Base-by-base conservation (phyloP, 2,888 invertebrate species). In the Calliopum simillimum region DNA sequence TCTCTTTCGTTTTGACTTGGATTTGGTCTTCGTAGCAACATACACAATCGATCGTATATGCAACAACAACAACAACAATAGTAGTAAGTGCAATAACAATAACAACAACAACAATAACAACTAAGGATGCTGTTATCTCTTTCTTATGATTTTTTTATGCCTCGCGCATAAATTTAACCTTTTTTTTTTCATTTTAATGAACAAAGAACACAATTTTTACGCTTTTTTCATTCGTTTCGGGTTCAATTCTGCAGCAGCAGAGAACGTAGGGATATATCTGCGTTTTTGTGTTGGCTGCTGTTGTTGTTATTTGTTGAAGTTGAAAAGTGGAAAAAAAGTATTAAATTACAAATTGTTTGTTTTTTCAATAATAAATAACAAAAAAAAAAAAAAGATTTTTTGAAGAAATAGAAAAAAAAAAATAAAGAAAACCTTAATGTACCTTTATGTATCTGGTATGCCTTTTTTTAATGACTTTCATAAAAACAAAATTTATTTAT, bases 91-190 rank as follows among this genome's bases (percentile, higher is more conserved):
- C 33, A 33, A 8, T 33, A 33, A 33, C 33, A 33, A 33, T 33
- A 33, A 33, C 33, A 33, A 33, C 33, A 61, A 16, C n/a, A 59
- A 1, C 43, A 59, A 51, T 19, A 53, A 41, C 41, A 21, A 51
- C 47, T 56, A 66, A 58, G 66, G 66, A 66, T 66, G 66, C 58
- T 66, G 66, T 58, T 46, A 46, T 56, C 66, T 66, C 58, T 58
- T 33, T 58, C 46, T 16, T 46, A n/a, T 63, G 33, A 44, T 58
- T 46, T 16, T n/a, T 66, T 51, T 46, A 55, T 46, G 47, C 47
- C 46, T 66, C 13, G 66, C 47, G 47, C 41, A 66, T 66, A 66
- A 58, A 58, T 66, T 66, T 58, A 66, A 66, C 56, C 66, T 66
- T 58, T 61, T 23, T 56, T 56, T 51, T 44, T 44, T 25, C n/a